These are phyloP conservation scores for Plecturocebus donacophilus DNA, from an alignment of 2,113 vertebrate genomes.

Conservation along the genomic window DNA sequence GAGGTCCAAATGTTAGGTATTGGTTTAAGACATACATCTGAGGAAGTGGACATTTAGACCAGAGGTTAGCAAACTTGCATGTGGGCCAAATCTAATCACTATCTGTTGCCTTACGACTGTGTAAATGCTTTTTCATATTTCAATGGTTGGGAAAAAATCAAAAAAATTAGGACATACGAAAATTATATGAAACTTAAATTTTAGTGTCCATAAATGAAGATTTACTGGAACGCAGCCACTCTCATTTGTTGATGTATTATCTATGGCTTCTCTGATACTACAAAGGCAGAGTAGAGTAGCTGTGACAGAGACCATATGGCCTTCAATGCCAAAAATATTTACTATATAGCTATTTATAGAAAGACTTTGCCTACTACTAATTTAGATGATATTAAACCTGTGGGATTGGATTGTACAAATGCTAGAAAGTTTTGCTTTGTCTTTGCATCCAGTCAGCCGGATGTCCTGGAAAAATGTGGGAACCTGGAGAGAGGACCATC, in stretches of 20 bases:
- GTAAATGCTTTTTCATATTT: neutral
- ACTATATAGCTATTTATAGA: slow-evolving; percentile 52
- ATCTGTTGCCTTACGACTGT: neutral
- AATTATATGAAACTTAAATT: slow-evolving; percentile 56
- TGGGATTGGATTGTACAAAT: slow-evolving; percentile 16
- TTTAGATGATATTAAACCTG: slow-evolving; percentile 59
- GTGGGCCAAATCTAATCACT: neutral
- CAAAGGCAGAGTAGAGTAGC: neutral
- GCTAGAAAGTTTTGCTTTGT: slow-evolving; percentile 9
- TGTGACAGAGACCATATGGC: slow-evolving; percentile 64
- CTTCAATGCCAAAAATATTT: slow-evolving; percentile 57
- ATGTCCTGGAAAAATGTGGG: slow-evolving; percentile 67
- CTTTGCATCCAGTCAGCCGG: neutral
- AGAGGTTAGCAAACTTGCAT: neutral
- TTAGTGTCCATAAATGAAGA: slow-evolving; percentile 65
- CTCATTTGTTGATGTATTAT: slow-evolving; percentile 23
- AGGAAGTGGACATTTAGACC: neutral
- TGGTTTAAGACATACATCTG: neutral
- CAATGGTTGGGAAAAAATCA: slow-evolving; percentile 16
- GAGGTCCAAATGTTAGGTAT: neutral
- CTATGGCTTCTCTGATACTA: slow-evolving; percentile 29
- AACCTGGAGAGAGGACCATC: slow-evolving; percentile 27
- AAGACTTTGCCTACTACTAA: slow-evolving; percentile 29
- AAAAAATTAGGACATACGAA: slow-evolving; percentile 21
- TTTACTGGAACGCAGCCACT: slow-evolving; percentile 46